Percentiles rank a stretch among this genome's conserved stretches.
Conservation (phyloP, 2,888 invertebrate species). For the Urechis unicinctus region DNA sequence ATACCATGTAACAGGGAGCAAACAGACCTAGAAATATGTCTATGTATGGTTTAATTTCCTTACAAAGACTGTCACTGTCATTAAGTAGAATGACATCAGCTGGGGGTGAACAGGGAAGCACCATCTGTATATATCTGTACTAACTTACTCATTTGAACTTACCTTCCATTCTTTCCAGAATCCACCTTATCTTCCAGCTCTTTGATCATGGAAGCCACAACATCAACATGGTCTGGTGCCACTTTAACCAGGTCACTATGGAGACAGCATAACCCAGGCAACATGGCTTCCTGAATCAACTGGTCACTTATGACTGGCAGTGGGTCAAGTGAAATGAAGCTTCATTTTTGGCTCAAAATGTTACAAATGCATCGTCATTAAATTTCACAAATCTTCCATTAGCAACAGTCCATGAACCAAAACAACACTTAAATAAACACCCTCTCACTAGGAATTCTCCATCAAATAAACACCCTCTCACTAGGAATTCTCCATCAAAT, state of each 20-base stretch:
- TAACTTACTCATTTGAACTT: background rate
- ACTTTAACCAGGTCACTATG: conserved; percentile 42
- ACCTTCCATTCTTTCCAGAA: conserved; percentile 5
- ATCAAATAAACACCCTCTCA: no score
- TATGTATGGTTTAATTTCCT: no score
- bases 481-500: no score
- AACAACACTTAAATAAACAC: background rate
- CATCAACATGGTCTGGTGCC: conserved; percentile 47
- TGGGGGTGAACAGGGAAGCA: no score
- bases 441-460: background rate
- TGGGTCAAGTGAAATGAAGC: background rate
- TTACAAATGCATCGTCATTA: no score
- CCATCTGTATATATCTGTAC: no score
- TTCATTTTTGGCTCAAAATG: no score
- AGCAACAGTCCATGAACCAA: background rate
- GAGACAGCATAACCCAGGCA: conserved; percentile 49
- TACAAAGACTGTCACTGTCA: no score
- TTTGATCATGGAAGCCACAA: conserved; percentile 47
- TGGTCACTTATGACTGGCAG: conserved; percentile 47
- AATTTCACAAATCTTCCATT: background rate
- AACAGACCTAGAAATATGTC: no score
- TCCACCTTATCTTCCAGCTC: conserved; percentile 30
- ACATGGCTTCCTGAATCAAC: conserved; percentile 46
- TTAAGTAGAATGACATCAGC: no score
- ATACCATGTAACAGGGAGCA: no score